A percentile compares a stretch with the other conserved stretches of the same genome.
Evolutionary conservation across 2,113 vertebrate species (phyloP).

Genomic region (Genyomyrus donnyi): DNA sequence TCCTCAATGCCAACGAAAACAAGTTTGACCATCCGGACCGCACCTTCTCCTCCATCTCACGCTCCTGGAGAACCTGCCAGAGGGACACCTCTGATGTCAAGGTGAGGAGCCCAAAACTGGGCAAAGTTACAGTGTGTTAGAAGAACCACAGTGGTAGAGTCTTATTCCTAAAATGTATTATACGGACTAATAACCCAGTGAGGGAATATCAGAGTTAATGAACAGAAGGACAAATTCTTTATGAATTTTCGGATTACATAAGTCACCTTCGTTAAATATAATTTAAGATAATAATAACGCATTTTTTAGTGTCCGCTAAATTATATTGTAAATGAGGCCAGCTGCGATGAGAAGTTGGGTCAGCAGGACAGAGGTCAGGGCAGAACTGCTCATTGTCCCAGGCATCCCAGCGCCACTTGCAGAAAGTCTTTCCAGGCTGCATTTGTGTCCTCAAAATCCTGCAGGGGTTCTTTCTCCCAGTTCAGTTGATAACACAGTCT

Average conservation of each 20-base stretch:
- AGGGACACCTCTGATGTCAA: slow-evolving; percentile 96
- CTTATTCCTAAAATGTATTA: neutral
- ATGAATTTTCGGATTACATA: neutral
- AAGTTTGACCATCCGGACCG: slow-evolving; percentile 96
- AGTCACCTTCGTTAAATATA: neutral
- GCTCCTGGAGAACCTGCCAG: slow-evolving; percentile 94
- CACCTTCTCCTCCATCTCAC: slow-evolving; percentile 86
- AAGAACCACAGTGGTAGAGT: neutral
- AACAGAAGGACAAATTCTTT: neutral
- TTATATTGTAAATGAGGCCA: neutral
- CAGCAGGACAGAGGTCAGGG: neutral
- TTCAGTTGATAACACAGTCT: neutral
- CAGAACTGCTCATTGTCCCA: slow-evolving; percentile 60
- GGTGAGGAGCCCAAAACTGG: slow-evolving; percentile 52
- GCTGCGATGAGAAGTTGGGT: neutral
- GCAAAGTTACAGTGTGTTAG: neutral
- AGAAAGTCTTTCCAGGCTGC: slow-evolving; percentile 48
- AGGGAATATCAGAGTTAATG: neutral
- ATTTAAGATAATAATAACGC: neutral
- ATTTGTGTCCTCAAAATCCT: slow-evolving; percentile 27
- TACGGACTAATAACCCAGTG: neutral
- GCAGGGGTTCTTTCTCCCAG: neutral
- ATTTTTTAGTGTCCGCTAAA: neutral
- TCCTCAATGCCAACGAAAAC: slow-evolving; percentile 86
- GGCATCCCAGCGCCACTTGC: slow-evolving; percentile 61